Evolutionary conservation across 1,140 invertebrate species (phyloP).

Genomic region (Atta texana): DNA sequence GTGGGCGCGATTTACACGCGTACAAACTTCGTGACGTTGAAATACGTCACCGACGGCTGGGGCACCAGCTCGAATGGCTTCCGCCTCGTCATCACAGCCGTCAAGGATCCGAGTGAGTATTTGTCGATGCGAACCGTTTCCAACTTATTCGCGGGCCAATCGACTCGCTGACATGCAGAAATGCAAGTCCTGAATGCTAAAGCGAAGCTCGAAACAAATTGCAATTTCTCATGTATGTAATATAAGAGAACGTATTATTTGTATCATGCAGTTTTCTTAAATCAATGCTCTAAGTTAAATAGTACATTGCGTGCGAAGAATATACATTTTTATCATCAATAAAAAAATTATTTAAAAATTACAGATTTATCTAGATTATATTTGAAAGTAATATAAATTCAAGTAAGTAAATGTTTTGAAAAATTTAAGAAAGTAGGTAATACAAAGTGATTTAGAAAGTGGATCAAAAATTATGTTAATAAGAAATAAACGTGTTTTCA

Average conservation of each 20-base stretch:
- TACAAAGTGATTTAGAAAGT: no score
- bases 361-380: no score
- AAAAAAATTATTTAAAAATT: no score
- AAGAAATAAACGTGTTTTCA: no score
- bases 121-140: constrained; percentile 46
- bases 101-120: constrained; percentile 96
- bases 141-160: constrained; percentile 11
- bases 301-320: not conserved
- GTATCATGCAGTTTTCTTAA: not conserved
- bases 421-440: no score
- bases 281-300: not conserved
- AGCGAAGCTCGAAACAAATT: constrained; percentile 15
- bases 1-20: constrained; percentile 95
- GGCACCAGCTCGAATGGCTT: constrained; percentile 96
- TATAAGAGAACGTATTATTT: not conserved
- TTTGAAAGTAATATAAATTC: no score
- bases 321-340: not conserved
- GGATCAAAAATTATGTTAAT: no score
- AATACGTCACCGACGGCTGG: constrained; percentile 97
- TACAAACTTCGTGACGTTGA: constrained; percentile 96
- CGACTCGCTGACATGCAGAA: constrained; percentile 6
- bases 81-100: constrained; percentile 96
- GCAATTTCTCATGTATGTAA: constrained; percentile 16
- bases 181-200: not conserved
- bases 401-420: no score